phyloP scores from a whole-genome alignment of 2,113 vertebrate genomes.

The Xyrauchen texanus region DNA sequence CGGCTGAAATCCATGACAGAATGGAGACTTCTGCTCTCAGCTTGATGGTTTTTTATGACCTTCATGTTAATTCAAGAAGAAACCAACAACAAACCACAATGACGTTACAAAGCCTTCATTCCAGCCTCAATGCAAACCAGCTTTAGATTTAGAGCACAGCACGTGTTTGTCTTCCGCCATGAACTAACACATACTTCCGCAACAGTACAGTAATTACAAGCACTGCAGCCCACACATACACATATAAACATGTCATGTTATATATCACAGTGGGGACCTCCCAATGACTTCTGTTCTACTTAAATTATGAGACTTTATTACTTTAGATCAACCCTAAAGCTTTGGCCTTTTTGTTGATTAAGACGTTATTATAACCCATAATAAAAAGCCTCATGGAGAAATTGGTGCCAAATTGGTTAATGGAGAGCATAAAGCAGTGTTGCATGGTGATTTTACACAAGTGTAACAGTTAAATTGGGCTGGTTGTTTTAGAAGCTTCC shows the following conservation, averaged over 20 bases:
- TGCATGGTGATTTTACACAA: too few species aligned
- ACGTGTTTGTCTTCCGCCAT: background rate
- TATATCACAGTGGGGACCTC: background rate
- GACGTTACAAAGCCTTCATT: background rate
- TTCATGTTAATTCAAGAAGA: slow-evolving; percentile 27
- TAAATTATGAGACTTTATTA: background rate
- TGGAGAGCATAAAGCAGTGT: too few species aligned
- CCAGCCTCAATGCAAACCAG: background rate
- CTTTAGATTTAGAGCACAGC: slow-evolving; percentile 26
- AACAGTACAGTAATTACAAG: slow-evolving; percentile 38
- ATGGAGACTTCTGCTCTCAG: background rate
- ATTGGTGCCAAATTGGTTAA: too few species aligned
- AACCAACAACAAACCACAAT: slow-evolving; percentile 15
- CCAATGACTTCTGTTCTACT: too few species aligned
- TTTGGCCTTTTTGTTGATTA: background rate
- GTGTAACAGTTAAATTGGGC: too few species aligned
- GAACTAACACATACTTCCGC: too few species aligned
- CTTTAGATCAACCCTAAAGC: background rate
- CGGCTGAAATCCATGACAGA: background rate
- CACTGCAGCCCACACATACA: slow-evolving; percentile 43
- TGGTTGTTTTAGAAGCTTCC: too few species aligned
- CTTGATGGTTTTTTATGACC: background rate
- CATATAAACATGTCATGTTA: slow-evolving; percentile 55
- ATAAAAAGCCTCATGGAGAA: too few species aligned
- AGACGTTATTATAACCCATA: too few species aligned